Conservation (phyloP, 2,797 vertebrate genomes). For the Siniperca scherzeri region DNA sequence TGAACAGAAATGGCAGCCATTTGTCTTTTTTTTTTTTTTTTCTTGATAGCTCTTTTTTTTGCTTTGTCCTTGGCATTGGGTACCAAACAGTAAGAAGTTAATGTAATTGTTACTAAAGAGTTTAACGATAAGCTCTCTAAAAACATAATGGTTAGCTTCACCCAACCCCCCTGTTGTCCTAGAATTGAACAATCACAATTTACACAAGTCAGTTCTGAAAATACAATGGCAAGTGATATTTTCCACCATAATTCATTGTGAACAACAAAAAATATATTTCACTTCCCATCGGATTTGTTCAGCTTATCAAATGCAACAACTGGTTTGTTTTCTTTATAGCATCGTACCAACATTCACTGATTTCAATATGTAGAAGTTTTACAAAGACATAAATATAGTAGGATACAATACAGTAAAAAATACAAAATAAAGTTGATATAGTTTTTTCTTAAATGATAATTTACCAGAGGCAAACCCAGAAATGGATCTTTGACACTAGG, state of each 20-base stretch:
- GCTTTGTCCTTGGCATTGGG: conserved; percentile 71
- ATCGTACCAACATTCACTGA: conserved; percentile 88
- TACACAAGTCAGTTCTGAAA: conserved; percentile 78
- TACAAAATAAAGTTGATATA: conserved; percentile 83
- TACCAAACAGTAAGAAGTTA: conserved; percentile 65
- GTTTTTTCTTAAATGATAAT: conserved; percentile 80
- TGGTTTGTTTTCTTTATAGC: conserved; percentile 75
- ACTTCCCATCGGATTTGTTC: conserved; percentile 78
- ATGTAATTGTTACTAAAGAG: conserved; percentile 56
- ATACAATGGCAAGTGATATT: conserved; percentile 78
- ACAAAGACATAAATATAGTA: conserved; percentile 89
- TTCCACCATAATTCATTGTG: conserved; percentile 69
- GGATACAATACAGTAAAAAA: conserved; percentile 87
- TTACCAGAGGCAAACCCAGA: conserved; percentile 81
- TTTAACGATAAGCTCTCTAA: conserved; percentile 62
- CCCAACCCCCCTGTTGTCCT: conserved; percentile 39
- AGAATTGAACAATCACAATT: conserved; percentile 67
- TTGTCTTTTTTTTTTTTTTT: conserved; percentile 28
- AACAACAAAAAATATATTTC: conserved; percentile 78
- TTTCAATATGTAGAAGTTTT: conserved; percentile 86
- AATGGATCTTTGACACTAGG: conserved; percentile 82
- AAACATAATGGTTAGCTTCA: conserved; percentile 54
- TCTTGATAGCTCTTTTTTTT: conserved; percentile 53
- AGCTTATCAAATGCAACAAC: conserved; percentile 85
- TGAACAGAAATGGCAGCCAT: conserved; percentile 58